These are phyloP conservation scores for Drosophila histrio DNA, from an alignment of 2,888 invertebrate species.

Conservation along the genomic window DNA sequence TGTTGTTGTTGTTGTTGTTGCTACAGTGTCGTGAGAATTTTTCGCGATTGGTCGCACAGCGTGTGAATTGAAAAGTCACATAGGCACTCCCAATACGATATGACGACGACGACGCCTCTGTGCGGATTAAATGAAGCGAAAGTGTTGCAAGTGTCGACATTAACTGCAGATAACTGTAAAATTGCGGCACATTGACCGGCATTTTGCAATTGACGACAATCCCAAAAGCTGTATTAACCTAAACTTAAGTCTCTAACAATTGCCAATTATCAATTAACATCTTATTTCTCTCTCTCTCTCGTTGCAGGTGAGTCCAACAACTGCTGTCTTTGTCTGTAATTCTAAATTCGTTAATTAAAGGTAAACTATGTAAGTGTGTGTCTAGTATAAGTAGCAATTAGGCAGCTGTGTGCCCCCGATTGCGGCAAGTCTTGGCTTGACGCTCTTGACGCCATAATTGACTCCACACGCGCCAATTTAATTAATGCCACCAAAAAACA, in stretches of 20 bases:
- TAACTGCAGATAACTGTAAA: slow-evolving; percentile 43
- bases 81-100: slow-evolving; percentile 35
- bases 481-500: slow-evolving; percentile 36
- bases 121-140: slow-evolving; percentile 56
- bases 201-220: slow-evolving; percentile 41
- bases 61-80: slow-evolving; percentile 76
- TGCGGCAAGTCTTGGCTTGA: slow-evolving; percentile 19
- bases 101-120: neutral
- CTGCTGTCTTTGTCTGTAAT: slow-evolving; percentile 26
- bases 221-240: neutral
- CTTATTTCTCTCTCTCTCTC: slow-evolving; percentile 27
- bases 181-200: slow-evolving; percentile 45
- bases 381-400: slow-evolving; percentile 36
- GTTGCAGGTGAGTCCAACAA: slow-evolving; percentile 78
- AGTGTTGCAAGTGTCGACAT: slow-evolving; percentile 66
- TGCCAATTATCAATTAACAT: slow-evolving; percentile 45
- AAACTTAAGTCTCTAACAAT: slow-evolving; percentile 21
- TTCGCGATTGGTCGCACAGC: slow-evolving; percentile 79
- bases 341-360: slow-evolving; percentile 65
- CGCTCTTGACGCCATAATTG: slow-evolving; percentile 21
- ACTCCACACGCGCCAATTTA: slow-evolving; percentile 59
- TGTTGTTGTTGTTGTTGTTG: slow-evolving; percentile 48
- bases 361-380: slow-evolving; percentile 37
- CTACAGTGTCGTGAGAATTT: slow-evolving; percentile 82
- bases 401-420: slow-evolving; percentile 63